phyloP scores from a whole-genome alignment of 2,888 invertebrate genomes.

The Plagodis pulveraria region DNA sequence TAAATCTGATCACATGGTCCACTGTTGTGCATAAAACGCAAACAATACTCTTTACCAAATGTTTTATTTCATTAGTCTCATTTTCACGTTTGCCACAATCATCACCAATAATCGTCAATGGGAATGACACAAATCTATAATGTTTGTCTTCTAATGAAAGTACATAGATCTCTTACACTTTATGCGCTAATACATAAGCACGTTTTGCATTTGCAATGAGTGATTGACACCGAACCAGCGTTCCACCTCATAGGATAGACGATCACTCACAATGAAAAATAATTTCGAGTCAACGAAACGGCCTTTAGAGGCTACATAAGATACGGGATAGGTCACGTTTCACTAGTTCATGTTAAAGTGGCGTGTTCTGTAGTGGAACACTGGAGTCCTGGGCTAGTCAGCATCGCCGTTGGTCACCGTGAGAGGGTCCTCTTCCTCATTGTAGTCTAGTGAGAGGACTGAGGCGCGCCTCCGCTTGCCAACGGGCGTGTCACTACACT shows the following conservation, averaged over 20 bases:
- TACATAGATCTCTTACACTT: slow-evolving; percentile 74
- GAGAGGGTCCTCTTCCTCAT: slow-evolving; percentile 90
- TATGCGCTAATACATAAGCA: slow-evolving; percentile 67
- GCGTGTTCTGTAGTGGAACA: slow-evolving; percentile 61
- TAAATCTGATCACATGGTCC: slow-evolving; percentile 79
- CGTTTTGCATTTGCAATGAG: slow-evolving; percentile 50
- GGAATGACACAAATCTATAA: slow-evolving; percentile 69
- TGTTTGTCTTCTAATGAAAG: slow-evolving; percentile 76
- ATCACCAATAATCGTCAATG: slow-evolving; percentile 76
- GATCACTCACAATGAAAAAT: slow-evolving; percentile 64
- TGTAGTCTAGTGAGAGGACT: slow-evolving; percentile 89
- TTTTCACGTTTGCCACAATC: slow-evolving; percentile 74
- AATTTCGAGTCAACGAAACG: slow-evolving; percentile 58
- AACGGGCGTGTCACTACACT: slow-evolving; percentile 72
- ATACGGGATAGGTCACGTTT: slow-evolving; percentile 53
- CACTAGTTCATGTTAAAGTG: slow-evolving; percentile 64
- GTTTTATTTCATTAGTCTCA: slow-evolving; percentile 64
- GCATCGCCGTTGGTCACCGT: slow-evolving; percentile 88
- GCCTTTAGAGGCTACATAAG: slow-evolving; percentile 45
- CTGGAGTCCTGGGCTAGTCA: slow-evolving; percentile 70
- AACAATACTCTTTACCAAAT: slow-evolving; percentile 71
- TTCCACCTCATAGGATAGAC: slow-evolving; percentile 47
- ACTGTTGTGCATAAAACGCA: slow-evolving; percentile 78
- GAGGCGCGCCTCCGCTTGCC: slow-evolving; percentile 90
- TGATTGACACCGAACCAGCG: slow-evolving; percentile 58